Conservation (phyloP, 2,888 invertebrate species). For the Sabatieria punctata region DNA sequence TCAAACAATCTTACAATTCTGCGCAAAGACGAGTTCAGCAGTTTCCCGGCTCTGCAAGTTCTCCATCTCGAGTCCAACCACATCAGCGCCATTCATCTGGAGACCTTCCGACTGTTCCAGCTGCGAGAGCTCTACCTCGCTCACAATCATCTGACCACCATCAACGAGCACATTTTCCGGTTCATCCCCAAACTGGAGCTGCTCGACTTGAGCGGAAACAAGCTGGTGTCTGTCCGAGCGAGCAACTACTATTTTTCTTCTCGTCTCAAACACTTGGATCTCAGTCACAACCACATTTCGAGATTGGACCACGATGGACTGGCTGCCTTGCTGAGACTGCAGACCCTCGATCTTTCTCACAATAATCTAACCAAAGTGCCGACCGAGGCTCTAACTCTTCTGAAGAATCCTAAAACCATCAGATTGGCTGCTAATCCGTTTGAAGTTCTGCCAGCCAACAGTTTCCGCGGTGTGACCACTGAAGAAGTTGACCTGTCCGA, state of each 20-base stretch:
- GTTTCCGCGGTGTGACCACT: background rate
- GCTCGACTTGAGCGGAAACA: conserved; percentile 7
- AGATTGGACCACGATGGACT: background rate
- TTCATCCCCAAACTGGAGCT: conserved; percentile 2
- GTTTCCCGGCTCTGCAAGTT: conserved; percentile 5
- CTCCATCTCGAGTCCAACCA: conserved; percentile 4
- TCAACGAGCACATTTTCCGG: conserved; percentile 9
- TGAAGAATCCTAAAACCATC: background rate
- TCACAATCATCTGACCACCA: background rate
- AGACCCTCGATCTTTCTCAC: background rate
- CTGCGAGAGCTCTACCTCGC: conserved; percentile 2
- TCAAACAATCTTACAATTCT: conserved; percentile 1
- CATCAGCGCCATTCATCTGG: background rate
- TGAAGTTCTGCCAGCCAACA: background rate
- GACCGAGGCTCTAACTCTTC: background rate
- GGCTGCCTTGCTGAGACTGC: background rate
- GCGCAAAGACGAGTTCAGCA: conserved; percentile 7
- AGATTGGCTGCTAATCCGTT: conserved; percentile 7
- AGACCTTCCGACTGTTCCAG: conserved; percentile 5
- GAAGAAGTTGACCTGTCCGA: background rate
- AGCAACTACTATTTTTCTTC: conserved; percentile 7
- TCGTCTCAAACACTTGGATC: background rate
- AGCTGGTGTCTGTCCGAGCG: background rate
- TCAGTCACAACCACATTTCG: conserved; percentile 4
- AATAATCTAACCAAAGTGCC: conserved; percentile 2